Evolutionary conservation across 2,888 invertebrate genomes (phyloP), one percentile per base, ranked within the genome.

Genomic region (Ferdinandea cuprea): DNA sequence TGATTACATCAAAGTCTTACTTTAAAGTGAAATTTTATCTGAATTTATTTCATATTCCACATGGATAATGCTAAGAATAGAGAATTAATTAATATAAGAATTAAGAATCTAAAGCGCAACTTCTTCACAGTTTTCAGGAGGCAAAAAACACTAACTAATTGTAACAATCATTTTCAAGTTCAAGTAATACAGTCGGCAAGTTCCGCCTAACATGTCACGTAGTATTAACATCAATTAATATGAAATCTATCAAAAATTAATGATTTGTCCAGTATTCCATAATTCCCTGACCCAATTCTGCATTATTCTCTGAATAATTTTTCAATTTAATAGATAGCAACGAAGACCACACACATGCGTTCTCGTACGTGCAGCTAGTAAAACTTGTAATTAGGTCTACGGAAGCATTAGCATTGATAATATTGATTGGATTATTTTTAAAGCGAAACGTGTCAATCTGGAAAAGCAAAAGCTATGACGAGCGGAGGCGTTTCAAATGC

Each of bases 351-450:
- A 2, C 2, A 40, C 7, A 7, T 15, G 2, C 15, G 5, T 25
- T 5, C 25, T 25, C 5, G 5, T 25, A 25, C 25, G 25, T 3
- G 40, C 40, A 13, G 2, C 42, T 19, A n/a, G 30, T 0, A 13
- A 17, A 52, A 7, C 42, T n/a, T n/a, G 5, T 77, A 42, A 77
- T 77, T 54, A 50, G 61, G 59, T 37, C 42, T 42, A 46, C 48
- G 25, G n/a, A 69, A 68, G 58, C 19, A 71, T n/a, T 28, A 15
- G 15, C 42, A 35, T 40, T 15, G 1, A 35, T 7, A 35, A 21
- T 83, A 77, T 83, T 52, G 81, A 77, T 77, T 83, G 68, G 52
- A 71, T 61, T 77, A 77, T 83, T 83, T 83, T 77, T 77, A 77
- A 77, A 65, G 9, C 17, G 46, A 52, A 37, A 37, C 21, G 15